Evolutionary conservation across 2,797 vertebrate genomes (phyloP), one percentile per base, ranked within the genome.

Genomic region (Anguilla megastoma): DNA sequence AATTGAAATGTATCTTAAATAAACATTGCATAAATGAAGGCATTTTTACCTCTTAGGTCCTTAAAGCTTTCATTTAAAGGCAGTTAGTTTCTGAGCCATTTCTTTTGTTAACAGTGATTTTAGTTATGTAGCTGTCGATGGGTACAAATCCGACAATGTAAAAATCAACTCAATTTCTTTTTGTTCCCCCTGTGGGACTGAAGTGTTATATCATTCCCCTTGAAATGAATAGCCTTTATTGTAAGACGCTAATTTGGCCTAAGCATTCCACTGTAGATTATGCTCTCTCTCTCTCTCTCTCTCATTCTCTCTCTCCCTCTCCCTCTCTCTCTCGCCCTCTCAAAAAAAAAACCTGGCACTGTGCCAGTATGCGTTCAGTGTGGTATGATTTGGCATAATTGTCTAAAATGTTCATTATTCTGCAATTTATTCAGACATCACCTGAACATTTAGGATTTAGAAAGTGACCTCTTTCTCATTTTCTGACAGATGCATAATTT

Each of bases 331-430:
- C 24, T 33, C 69, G 33, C 27, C 36, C 71, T 14, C 9, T 92
- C 92, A 86, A 3, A 90, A 24, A 27, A 54, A 52, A 83, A 88
- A 88, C 87, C 87, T 93, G 94, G 94, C 91, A 0, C 14, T 0
- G 16, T 76, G 93, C 93, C 93, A 94, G 91, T 80, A 86, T 87
- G 93, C 91, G 86, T 92, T 92, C 89, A 90, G 85, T 88, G 33
- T 89, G 90, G 87, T 89, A 90, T 91, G 92, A 93, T 93, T 92
- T 33, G 83, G 88, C 60, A 54, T 92, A 91, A 92, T 94, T 92
- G 91, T 92, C 93, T 90, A 86, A 93, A 93, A 94, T 92, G 91
- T 93, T 94, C 90, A 92, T 94, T 93, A 91, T 91, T 92, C 91
- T 88, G 89, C 89, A 27, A 90, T 94, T 90, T 91, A 92, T 93